phyloP scores from a whole-genome alignment of 2,888 invertebrate genomes.

The Hoplodrina ambigua region DNA sequence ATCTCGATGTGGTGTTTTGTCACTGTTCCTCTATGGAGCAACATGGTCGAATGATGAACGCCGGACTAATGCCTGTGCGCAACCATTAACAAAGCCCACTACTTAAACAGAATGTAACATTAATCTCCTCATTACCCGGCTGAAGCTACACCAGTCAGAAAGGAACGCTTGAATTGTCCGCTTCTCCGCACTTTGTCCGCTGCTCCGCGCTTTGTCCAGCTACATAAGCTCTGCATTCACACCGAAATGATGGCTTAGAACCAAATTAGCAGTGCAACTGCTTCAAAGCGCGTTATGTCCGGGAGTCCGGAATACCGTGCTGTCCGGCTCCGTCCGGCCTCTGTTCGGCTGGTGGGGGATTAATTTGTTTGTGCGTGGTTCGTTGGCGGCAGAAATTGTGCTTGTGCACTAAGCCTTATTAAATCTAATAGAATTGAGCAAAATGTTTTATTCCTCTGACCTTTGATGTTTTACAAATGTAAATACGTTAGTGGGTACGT shows the following conservation, averaged over 20 bases:
- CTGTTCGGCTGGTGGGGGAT: constrained; percentile 24
- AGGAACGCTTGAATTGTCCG: constrained; percentile 10
- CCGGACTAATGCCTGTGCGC: background rate
- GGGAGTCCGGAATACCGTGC: constrained; percentile 25
- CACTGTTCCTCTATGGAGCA: background rate
- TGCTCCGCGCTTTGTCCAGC: background rate
- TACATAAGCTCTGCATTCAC: constrained; percentile 30
- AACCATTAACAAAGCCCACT: background rate
- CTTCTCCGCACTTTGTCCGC: background rate
- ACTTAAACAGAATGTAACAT: constrained; percentile 4
- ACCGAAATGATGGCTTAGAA: constrained; percentile 43
- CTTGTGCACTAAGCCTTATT: constrained; percentile 44
- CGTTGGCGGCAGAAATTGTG: constrained; percentile 37
- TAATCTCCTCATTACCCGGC: constrained; percentile 16
- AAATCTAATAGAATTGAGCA: constrained; percentile 35
- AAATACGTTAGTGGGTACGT: background rate
- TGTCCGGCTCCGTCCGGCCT: constrained; percentile 24
- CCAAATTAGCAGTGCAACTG: constrained; percentile 45
- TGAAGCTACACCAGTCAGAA: background rate
- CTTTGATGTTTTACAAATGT: background rate
- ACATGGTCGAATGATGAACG: background rate
- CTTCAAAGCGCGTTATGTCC: constrained; percentile 44
- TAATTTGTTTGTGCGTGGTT: constrained; percentile 52
- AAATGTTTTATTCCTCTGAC: constrained; percentile 11
- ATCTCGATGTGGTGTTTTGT: background rate